phyloP scores from a whole-genome alignment of 2,113 vertebrate genomes.

The Centrocercus urophasianus region DNA sequence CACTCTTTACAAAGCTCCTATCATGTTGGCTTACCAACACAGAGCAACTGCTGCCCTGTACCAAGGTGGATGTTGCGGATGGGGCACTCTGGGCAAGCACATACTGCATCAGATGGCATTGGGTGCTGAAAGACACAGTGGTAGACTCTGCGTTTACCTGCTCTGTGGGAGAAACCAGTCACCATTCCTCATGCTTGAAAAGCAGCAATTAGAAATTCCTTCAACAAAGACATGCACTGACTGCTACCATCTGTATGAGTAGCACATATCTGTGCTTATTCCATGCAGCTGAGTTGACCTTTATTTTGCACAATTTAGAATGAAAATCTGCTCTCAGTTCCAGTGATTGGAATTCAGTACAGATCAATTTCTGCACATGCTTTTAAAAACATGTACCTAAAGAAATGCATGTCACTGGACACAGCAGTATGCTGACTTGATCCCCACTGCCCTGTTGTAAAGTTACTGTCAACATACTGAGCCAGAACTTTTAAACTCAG shows the following conservation, averaged over 20 bases:
- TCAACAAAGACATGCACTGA: not conserved
- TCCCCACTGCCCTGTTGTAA: not conserved
- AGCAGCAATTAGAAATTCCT: not conserved
- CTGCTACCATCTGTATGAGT: not conserved
- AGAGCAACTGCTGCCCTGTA: not conserved
- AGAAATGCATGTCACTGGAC: accelerated
- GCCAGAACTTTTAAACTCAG: not conserved
- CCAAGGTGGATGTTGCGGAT: not conserved
- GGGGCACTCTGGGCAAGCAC: not conserved
- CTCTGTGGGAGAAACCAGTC: not conserved
- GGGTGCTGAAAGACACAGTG: not conserved
- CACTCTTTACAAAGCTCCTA: slow-evolving; percentile 3
- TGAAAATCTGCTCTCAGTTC: not conserved
- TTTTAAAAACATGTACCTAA: not conserved
- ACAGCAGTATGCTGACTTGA: not conserved
- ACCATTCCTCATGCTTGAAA: not conserved
- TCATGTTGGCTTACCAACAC: not conserved
- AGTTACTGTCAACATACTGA: not conserved
- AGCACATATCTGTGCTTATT: not conserved
- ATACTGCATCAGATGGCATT: not conserved
- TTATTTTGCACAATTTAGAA: not conserved
- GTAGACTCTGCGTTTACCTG: not conserved
- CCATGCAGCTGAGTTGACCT: not conserved
- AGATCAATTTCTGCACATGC: not conserved
- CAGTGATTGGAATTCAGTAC: not conserved